Percentiles rank a stretch among this genome's conserved stretches.
Conservation (phyloP, 2,797 vertebrate genomes). For the Oophaga sylvatica region DNA sequence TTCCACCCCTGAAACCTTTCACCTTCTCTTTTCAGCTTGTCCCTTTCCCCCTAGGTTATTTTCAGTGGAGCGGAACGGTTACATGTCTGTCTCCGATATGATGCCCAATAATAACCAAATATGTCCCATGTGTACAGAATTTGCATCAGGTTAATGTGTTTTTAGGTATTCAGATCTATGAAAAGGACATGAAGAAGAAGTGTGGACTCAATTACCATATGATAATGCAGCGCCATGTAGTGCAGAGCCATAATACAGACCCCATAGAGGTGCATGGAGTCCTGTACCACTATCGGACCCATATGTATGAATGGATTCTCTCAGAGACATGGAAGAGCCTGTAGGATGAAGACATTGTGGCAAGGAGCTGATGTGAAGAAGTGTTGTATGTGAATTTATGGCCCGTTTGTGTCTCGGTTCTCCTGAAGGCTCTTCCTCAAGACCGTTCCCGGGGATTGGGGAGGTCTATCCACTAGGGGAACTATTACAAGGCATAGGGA, state of each 20-base stretch:
- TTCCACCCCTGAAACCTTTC: slow-evolving; percentile 50
- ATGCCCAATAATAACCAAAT: slow-evolving; percentile 1
- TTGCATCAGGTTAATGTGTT: slow-evolving; percentile 7
- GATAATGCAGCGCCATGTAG: neutral
- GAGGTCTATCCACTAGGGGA: no score
- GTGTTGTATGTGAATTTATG: no score
- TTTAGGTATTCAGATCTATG: neutral
- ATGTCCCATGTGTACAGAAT: neutral
- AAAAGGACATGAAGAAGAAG: neutral
- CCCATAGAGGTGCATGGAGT: neutral
- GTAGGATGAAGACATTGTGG: no score
- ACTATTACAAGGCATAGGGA: no score
- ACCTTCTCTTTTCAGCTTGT: slow-evolving; percentile 16
- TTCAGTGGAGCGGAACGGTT: slow-evolving; percentile 4
- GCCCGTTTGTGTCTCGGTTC: no score
- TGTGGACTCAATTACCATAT: neutral
- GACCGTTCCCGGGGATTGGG: no score
- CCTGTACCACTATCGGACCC: no score
- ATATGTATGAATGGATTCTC: no score
- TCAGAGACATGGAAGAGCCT: no score
- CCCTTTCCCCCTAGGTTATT: neutral
- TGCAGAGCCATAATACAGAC: neutral
- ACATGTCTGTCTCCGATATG: slow-evolving; percentile 2
- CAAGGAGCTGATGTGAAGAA: no score
- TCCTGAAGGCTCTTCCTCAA: no score